Percentiles rank a stretch among this genome's conserved stretches.
Conservation (phyloP, 2,888 invertebrate species). For the Apamea crenata region DNA sequence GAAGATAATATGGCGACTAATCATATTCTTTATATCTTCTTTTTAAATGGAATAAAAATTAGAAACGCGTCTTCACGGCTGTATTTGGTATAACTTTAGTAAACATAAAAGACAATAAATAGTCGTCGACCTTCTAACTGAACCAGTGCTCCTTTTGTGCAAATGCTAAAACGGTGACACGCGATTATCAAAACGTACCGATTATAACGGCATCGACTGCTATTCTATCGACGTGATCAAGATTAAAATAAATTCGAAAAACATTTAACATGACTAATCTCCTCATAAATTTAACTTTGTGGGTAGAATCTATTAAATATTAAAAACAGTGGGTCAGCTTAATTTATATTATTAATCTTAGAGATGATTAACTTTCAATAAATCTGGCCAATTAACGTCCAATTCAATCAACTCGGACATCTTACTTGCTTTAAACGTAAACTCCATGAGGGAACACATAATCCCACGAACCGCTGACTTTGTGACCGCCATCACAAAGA, state of each 20-base stretch:
- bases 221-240: constrained; percentile 59
- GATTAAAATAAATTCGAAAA: constrained; percentile 62
- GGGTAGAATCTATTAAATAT: constrained; percentile 11
- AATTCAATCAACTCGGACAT: constrained; percentile 42
- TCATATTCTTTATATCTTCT: constrained; percentile 44
- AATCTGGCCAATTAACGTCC: constrained; percentile 2
- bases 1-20: constrained; percentile 48
- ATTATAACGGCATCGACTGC: constrained; percentile 71
- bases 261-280: constrained; percentile 40
- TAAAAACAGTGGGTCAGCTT: constrained; percentile 1
- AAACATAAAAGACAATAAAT: constrained; percentile 69
- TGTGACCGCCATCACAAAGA: constrained; percentile 81
- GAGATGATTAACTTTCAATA: background rate
- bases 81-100: constrained; percentile 52
- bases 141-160: constrained; percentile 70
- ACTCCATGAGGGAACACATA: constrained; percentile 89
- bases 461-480: constrained; percentile 87
- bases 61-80: constrained; percentile 52
- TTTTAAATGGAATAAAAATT: constrained; percentile 53
- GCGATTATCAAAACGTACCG: constrained; percentile 70
- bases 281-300: constrained; percentile 10
- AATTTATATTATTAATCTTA: background rate
- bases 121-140: constrained; percentile 71
- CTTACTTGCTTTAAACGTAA: constrained; percentile 90
- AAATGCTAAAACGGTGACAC: constrained; percentile 67